Conservation (phyloP, 2,888 invertebrate species). For the Globia sparganii region DNA sequence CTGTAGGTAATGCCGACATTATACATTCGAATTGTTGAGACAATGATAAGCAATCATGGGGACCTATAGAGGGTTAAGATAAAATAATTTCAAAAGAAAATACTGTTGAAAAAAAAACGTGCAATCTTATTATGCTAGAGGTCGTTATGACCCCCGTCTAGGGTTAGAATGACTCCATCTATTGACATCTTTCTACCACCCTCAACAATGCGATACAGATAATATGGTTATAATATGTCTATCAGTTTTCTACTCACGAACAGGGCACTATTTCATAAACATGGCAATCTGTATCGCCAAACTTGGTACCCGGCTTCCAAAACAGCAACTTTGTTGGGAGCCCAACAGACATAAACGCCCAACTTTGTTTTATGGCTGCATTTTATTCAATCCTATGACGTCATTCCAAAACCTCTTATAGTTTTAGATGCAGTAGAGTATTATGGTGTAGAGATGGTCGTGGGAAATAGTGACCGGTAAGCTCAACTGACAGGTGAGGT, state of each 20-base stretch:
- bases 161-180: background rate
- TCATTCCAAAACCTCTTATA: conserved; percentile 15
- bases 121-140: too few species aligned
- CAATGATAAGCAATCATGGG: background rate
- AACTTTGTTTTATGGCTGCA: conserved; percentile 61
- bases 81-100: background rate
- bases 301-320: conserved; percentile 46
- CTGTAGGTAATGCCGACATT: too few species aligned
- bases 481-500: background rate
- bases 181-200: background rate
- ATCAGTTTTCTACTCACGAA: conserved; percentile 44
- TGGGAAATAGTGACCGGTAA: background rate
- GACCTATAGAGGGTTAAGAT: background rate
- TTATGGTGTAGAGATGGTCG: background rate
- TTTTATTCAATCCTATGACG: conserved; percentile 55
- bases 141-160: background rate
- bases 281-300: conserved; percentile 48
- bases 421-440: conserved; percentile 12
- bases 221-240: conserved; percentile 10
- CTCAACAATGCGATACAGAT: background rate
- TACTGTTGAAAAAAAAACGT: background rate
- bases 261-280: conserved; percentile 55
- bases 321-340: conserved; percentile 46
- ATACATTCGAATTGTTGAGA: too few species aligned
- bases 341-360: conserved; percentile 49